Percentiles rank a stretch among this genome's conserved stretches.
phyloP scores from a whole-genome alignment of 1,140 invertebrate species.

The Armadillidium nasatum region DNA sequence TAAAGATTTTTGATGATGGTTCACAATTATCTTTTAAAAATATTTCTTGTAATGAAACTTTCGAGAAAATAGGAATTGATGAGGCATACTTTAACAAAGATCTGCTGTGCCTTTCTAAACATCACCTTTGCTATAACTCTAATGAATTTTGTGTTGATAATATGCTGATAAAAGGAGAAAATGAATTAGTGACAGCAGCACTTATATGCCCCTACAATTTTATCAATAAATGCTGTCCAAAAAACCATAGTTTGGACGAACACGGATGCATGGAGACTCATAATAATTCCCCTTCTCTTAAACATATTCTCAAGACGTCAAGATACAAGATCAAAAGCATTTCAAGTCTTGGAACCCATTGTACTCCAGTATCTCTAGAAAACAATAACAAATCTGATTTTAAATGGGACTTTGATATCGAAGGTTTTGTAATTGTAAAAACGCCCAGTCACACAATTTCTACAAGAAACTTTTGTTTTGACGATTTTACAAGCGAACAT shows the following conservation, averaged over 20 bases:
- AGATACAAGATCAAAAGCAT: constrained; percentile 1
- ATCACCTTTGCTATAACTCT: background rate
- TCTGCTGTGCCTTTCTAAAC: background rate
- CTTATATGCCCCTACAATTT: background rate
- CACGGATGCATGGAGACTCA: background rate
- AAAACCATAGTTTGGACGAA: background rate
- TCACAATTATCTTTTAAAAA: background rate
- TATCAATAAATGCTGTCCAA: background rate
- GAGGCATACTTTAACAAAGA: background rate
- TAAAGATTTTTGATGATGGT: background rate
- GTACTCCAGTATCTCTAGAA: background rate
- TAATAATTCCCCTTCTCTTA: background rate
- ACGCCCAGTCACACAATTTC: background rate
- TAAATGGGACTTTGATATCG: background rate
- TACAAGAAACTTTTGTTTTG: background rate
- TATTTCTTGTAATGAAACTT: background rate
- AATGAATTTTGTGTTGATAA: background rate
- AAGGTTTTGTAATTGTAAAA: background rate
- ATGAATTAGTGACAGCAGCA: background rate
- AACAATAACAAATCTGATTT: background rate
- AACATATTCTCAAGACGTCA: background rate
- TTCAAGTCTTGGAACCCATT: background rate
- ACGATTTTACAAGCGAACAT: background rate
- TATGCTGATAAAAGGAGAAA: background rate
- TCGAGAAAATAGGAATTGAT: background rate